Base-by-base conservation (phyloP, 1,140 invertebrate species). In the Rhagoletis pomonella region DNA sequence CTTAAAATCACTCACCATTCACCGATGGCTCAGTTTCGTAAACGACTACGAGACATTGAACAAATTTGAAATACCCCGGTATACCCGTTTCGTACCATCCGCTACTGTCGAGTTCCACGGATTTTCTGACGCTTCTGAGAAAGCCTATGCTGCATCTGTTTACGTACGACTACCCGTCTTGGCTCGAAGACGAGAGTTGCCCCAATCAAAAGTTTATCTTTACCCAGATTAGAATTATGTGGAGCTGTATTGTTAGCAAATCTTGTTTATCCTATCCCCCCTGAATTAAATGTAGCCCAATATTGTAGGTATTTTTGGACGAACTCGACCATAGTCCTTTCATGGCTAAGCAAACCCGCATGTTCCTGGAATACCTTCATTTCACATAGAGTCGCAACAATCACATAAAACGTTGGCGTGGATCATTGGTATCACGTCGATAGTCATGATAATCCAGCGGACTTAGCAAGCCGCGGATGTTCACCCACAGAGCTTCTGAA, bases 361-460 rank as follows among this genome's bases (percentile, higher is more conserved):
- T 88, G 87, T 87, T 60, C 84, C 69, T 91, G 91, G 87, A 90
- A 90, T 69, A 89, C 90, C 0, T 94, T 93, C 73, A 91, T 92
- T 0, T 90, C 90, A 0, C 94, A 94, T 90, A 85, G 93, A 29
- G 92, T 94, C 1, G 59, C 90, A 1, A 86, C 90, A 87, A 93
- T 94, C 29, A 89, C 90, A 58, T 87, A 87, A 29, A 85, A 89
- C 14, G 87, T 90, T 19, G 67, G 88, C 29, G 42, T 67, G 4
- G 81, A 86, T 12, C 85, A 92, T 47, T 95, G 93, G 94, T n/a
- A 85, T 39, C 92, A 94, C 88, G n/a, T n/a, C n/a, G n/a, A n/a
- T n/a, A n/a, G n/a, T n/a, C n/a, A n/a, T n/a, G 90, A 93, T 1
- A 94, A 94, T 89, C 93, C 93, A 64, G 93, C 93, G 2, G 94